A percentile compares a stretch with the other conserved stretches of the same genome.
Conservation (phyloP, 2,113 vertebrate species). For the Eretmochelys imbricata region DNA sequence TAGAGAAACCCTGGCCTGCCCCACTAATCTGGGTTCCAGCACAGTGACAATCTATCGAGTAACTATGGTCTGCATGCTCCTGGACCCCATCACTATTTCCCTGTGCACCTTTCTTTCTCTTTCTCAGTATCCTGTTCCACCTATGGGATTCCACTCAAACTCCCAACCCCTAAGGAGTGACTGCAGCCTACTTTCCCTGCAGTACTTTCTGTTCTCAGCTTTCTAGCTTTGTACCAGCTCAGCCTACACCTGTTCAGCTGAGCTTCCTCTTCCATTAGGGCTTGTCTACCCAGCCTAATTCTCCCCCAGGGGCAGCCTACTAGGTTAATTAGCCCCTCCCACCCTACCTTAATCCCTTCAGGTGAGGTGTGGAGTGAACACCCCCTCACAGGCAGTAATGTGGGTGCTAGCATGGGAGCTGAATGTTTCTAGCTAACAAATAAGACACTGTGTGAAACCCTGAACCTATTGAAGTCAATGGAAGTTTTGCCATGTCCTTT, state of each 20-base stretch:
- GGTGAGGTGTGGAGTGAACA: neutral
- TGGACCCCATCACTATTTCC: neutral
- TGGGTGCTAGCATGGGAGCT: neutral
- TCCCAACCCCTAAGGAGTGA: neutral
- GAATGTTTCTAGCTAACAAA: neutral
- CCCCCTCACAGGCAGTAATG: neutral
- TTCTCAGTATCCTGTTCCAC: neutral
- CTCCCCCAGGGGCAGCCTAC: neutral
- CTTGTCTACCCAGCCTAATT: neutral
- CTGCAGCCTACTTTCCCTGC: neutral
- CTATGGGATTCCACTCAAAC: neutral
- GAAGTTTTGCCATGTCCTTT: neutral
- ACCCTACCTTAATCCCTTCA: neutral
- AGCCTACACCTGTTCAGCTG: neutral
- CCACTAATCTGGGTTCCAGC: neutral
- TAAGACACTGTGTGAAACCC: neutral
- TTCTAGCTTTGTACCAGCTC: neutral
- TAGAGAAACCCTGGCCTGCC: neutral
- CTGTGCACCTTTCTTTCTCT: neutral
- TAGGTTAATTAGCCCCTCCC: neutral
- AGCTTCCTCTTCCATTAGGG: neutral
- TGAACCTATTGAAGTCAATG: neutral
- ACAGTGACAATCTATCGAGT: neutral
- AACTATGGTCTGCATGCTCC: neutral
- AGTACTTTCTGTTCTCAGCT: neutral